A percentile compares a stretch with the other conserved stretches of the same genome.
These are phyloP conservation scores for Emydoidea blandingii DNA, from an alignment of 2,797 vertebrate species.

Conservation along the genomic window DNA sequence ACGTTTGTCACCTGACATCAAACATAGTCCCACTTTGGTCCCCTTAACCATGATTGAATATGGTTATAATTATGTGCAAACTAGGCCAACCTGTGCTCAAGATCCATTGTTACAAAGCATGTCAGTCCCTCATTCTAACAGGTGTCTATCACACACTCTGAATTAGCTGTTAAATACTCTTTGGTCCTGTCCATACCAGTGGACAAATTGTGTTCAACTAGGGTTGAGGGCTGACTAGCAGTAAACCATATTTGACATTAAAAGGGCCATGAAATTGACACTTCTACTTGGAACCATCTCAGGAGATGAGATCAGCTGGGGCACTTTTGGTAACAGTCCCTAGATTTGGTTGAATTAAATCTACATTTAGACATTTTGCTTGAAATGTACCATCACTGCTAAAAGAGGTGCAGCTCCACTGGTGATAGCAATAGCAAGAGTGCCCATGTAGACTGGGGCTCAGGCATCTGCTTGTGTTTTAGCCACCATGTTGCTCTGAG, in stretches of 20 bases:
- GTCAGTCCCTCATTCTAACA: background rate
- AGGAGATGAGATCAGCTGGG: background rate
- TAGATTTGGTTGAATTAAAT: background rate
- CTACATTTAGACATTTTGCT: background rate
- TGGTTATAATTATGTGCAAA: background rate
- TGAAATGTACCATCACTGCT: background rate
- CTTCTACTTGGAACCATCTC: background rate
- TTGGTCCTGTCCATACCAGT: background rate
- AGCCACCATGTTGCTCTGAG: background rate
- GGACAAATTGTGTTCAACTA: background rate
- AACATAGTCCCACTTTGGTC: background rate
- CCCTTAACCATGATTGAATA: background rate
- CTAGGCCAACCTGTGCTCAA: background rate
- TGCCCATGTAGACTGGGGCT: background rate
- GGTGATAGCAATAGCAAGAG: background rate
- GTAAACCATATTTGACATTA: background rate
- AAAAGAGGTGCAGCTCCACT: background rate
- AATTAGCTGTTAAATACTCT: background rate
- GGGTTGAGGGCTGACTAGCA: background rate
- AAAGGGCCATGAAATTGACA: background rate
- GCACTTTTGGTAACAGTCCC: background rate
- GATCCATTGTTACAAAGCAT: background rate
- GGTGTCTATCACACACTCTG: background rate
- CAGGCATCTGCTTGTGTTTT: background rate
- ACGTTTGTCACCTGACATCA: background rate